Percentiles rank a stretch among this genome's conserved stretches.
phyloP scores from a whole-genome alignment of 2,888 invertebrate genomes.

The Brachyptera risi region DNA sequence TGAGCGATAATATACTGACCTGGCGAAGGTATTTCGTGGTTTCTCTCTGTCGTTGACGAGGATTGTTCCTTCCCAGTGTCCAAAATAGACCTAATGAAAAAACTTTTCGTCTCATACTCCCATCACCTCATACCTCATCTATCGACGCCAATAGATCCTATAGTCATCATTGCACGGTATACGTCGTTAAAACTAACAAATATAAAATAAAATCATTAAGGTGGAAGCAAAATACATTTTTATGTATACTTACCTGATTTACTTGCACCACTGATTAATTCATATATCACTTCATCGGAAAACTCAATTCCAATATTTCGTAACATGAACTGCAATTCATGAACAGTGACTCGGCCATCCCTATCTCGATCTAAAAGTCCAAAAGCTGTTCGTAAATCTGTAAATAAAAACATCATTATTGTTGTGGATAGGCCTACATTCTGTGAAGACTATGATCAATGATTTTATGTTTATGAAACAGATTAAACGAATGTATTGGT shows the following conservation, averaged over 20 bases:
- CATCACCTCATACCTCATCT: too few species aligned
- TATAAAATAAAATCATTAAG: too few species aligned
- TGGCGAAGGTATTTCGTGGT: too few species aligned
- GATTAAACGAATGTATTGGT: background rate
- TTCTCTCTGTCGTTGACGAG: too few species aligned
- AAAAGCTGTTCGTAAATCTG: conserved; percentile 75
- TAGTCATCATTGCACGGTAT: too few species aligned
- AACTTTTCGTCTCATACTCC: too few species aligned
- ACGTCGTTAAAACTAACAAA: too few species aligned
- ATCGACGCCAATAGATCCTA: too few species aligned
- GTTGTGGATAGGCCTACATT: background rate
- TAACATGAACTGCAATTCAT: conserved; percentile 74
- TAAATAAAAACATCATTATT: conserved; percentile 36
- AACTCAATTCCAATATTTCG: conserved; percentile 72
- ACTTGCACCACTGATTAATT: conserved; percentile 70
- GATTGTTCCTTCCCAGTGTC: too few species aligned
- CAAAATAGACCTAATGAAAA: too few species aligned
- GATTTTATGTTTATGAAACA: background rate
- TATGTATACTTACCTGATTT: conserved; percentile 61
- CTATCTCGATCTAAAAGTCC: conserved; percentile 71
- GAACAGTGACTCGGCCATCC: conserved; percentile 70
- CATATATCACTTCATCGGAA: conserved; percentile 66
- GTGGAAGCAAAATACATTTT: too few species aligned
- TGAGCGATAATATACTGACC: too few species aligned
- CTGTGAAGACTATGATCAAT: background rate